phyloP scores from a whole-genome alignment of 1,140 invertebrate species.

The Drosophila orosa region DNA sequence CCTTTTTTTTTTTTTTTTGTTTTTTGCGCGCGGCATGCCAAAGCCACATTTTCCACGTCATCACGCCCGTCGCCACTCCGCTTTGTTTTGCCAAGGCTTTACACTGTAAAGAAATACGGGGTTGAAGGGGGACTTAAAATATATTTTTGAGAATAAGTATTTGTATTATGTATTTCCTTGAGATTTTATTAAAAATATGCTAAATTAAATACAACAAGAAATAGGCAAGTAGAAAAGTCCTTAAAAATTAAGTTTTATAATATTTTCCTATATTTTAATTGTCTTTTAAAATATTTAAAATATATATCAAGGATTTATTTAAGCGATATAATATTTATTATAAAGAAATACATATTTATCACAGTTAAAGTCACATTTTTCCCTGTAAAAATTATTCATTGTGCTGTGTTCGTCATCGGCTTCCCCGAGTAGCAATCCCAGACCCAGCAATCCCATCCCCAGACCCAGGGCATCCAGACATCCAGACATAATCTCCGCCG shows the following conservation, averaged over 20 bases:
- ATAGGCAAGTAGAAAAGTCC: too few relatives aligned
- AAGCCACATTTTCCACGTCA: conserved; percentile 73
- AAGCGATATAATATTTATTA: background rate
- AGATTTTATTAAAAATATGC: too few relatives aligned
- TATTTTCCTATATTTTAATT: background rate
- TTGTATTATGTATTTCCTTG: background rate
- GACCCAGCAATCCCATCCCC: conserved; percentile 3
- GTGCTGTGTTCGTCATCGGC: conserved; percentile 26
- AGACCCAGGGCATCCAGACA: conserved; percentile 29
- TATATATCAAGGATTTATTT: background rate
- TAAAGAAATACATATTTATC: background rate
- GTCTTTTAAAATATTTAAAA: background rate
- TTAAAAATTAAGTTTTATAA: too few relatives aligned
- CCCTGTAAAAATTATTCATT: background rate
- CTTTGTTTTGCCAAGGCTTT: conserved; percentile 56
- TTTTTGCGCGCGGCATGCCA: conserved; percentile 28
- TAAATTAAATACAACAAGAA: too few relatives aligned
- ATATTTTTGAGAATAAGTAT: background rate
- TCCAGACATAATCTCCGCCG: conserved; percentile 51
- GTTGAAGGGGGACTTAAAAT: background rate
- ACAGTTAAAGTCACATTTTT: background rate
- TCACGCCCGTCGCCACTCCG: conserved; percentile 59
- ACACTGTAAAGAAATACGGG: background rate
- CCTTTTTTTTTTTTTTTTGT: conserved; percentile 19
- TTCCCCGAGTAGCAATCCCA: conserved; percentile 35